Conservation (phyloP, 2,113 vertebrate genomes). For the Heterocephalus glaber region DNA sequence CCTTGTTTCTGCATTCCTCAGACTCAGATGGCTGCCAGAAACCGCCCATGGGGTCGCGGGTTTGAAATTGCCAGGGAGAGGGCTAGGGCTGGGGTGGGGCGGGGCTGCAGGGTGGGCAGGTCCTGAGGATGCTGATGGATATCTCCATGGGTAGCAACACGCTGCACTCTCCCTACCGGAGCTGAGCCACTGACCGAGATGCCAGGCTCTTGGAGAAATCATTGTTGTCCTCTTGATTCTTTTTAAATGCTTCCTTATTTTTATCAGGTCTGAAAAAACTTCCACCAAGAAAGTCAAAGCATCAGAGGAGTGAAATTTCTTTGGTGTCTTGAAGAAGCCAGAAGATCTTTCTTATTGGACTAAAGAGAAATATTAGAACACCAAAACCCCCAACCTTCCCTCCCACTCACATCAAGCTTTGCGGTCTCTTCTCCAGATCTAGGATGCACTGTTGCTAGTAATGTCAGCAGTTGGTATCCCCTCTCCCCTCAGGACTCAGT, state of each 20-base stretch:
- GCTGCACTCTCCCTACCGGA: not conserved
- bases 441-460: not conserved
- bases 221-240: not conserved
- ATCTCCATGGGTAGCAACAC: too few relatives aligned
- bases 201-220: not conserved
- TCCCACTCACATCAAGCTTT: not conserved
- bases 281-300: not conserved
- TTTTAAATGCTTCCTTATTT: not conserved
- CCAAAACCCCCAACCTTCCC: not conserved
- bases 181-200: not conserved
- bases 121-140: not conserved
- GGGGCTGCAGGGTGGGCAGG: not conserved
- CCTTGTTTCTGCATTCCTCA: conserved; percentile 46
- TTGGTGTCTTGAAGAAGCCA: not conserved
- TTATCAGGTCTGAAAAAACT: not conserved
- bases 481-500: not conserved
- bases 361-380: not conserved
- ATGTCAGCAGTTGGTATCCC: not conserved
- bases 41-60: not conserved
- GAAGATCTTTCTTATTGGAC: not conserved
- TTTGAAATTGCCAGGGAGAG: not conserved
- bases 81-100: not conserved
- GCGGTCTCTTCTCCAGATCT: not conserved
- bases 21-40: conserved; percentile 13
- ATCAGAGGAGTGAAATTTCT: not conserved